Evolutionary conservation across 2,797 vertebrate genomes (phyloP).

Genomic region (Ptychobarbus kaznakovi): DNA sequence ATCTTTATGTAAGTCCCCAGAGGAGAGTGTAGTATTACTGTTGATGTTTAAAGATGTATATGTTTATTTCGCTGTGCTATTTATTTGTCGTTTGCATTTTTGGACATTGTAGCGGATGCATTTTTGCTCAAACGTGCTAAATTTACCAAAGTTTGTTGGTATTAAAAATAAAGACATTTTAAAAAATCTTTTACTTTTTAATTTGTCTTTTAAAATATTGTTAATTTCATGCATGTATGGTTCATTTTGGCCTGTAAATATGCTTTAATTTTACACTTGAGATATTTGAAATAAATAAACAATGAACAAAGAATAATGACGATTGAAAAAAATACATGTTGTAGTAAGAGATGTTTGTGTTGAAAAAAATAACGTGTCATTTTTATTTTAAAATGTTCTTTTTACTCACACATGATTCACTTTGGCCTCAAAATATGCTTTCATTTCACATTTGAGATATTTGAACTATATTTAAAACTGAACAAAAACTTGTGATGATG

Average conservation of each 20-base stretch:
- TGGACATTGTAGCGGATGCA: slow-evolving; percentile 54
- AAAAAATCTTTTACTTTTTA: not conserved
- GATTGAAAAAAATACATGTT: too few species aligned
- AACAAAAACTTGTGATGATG: not conserved
- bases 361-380: not conserved
- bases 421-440: not conserved
- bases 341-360: not conserved
- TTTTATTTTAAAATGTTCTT: not conserved
- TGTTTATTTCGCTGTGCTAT: slow-evolving; percentile 65
- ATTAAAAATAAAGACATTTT: slow-evolving; percentile 62
- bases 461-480: not conserved
- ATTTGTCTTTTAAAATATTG: not conserved
- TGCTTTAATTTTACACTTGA: not conserved
- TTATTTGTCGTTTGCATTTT: slow-evolving; percentile 64
- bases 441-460: not conserved
- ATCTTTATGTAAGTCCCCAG: slow-evolving; percentile 60
- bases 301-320: not conserved
- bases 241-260: not conserved
- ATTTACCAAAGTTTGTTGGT: slow-evolving; percentile 69
- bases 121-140: slow-evolving; percentile 66
- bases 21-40: slow-evolving; percentile 51
- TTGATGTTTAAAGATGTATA: slow-evolving; percentile 53
- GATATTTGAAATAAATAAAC: not conserved
- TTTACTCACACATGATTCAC: not conserved
- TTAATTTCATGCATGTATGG: not conserved